phyloP scores from a whole-genome alignment of 2,888 invertebrate genomes.

The Plebejus melissa region DNA sequence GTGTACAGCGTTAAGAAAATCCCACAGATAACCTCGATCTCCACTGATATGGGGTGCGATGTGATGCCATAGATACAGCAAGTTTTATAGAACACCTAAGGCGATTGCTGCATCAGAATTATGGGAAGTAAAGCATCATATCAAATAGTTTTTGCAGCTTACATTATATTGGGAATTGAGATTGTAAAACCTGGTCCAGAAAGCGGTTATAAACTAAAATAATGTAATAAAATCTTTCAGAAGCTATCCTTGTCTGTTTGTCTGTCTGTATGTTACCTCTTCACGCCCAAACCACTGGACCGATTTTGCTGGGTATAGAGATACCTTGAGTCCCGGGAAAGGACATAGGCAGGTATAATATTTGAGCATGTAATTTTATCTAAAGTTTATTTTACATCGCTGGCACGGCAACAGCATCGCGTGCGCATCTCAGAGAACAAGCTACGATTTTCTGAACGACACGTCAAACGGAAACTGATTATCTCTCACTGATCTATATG shows the following conservation, averaged over 20 bases:
- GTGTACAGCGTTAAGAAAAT: background rate
- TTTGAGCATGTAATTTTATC: background rate
- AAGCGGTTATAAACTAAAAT: too few relatives aligned
- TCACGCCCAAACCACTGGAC: too few relatives aligned
- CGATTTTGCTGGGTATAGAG: too few relatives aligned
- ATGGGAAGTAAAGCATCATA: too few relatives aligned
- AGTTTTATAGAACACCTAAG: background rate
- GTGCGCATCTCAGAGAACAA: background rate
- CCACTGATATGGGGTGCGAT: background rate
- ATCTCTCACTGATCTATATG: background rate
- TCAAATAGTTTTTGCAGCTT: too few relatives aligned
- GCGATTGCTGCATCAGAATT: background rate
- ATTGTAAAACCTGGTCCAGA: too few relatives aligned
- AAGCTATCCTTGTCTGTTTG: too few relatives aligned
- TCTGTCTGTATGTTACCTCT: too few relatives aligned
- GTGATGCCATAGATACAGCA: background rate
- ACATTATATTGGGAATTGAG: too few relatives aligned
- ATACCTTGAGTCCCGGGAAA: too few relatives aligned
- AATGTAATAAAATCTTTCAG: too few relatives aligned
- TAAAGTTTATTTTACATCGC: background rate
- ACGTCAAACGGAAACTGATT: background rate
- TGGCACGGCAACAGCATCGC: background rate
- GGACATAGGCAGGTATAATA: too few relatives aligned
- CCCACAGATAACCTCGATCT: background rate
- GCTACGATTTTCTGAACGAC: conserved; percentile 5